Conservation (phyloP, 2,113 vertebrate genomes). For the Tapirus terrestris region DNA sequence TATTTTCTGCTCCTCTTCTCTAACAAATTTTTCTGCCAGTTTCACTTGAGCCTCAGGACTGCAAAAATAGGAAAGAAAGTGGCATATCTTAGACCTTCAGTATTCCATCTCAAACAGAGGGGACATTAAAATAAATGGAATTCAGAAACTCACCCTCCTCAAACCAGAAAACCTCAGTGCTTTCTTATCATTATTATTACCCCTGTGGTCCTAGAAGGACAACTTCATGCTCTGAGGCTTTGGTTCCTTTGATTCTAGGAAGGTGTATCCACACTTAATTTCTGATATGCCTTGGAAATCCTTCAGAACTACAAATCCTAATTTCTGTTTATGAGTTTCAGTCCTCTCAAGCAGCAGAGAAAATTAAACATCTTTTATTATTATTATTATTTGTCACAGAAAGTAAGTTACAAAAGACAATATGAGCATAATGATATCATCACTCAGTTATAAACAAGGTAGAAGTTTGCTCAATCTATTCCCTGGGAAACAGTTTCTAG, state of each 20-base stretch:
- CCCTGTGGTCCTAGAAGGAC: neutral
- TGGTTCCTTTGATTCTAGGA: neutral
- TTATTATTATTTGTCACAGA: neutral
- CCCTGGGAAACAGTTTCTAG: neutral
- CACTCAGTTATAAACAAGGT: neutral
- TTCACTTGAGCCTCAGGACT: neutral
- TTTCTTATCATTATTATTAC: neutral
- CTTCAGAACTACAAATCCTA: neutral
- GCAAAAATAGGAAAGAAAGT: neutral
- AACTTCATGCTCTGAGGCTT: neutral
- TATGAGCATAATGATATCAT: neutral
- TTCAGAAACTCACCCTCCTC: neutral
- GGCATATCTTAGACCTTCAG: too few relatives aligned
- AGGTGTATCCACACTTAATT: neutral
- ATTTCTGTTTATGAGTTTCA: neutral
- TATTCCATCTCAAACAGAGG: neutral
- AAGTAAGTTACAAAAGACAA: neutral
- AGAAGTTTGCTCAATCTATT: neutral
- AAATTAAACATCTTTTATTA: neutral
- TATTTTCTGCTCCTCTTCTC: accelerated
- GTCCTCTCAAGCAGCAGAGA: neutral
- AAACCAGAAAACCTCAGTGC: neutral
- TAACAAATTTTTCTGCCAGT: neutral
- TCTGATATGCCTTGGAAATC: neutral
- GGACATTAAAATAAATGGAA: neutral